Percentiles rank a stretch among this genome's conserved stretches.
phyloP scores from a whole-genome alignment of 2,797 vertebrate species.

The Momotus momota region DNA sequence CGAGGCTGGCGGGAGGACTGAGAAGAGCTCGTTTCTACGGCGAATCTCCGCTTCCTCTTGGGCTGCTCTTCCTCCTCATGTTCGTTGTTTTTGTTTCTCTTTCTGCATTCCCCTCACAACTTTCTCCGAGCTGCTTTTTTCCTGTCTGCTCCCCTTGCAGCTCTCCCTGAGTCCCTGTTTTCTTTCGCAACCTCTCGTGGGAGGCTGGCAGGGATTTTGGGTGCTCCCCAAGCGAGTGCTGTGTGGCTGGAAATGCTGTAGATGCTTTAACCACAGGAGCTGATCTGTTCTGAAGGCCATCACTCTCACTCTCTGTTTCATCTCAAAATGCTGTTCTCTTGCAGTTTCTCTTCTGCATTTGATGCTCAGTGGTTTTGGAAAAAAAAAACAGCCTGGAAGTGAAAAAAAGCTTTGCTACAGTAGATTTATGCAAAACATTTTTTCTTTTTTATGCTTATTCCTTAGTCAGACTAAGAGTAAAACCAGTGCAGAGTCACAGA shows the following conservation, averaged over 20 bases:
- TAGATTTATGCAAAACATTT: neutral
- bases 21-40: neutral
- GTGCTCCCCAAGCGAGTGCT: neutral
- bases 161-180: neutral
- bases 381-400: slow-evolving; percentile 13
- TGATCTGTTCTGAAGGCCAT: neutral
- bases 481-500: neutral
- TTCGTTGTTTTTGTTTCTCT: slow-evolving; percentile 31
- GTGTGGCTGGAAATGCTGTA: neutral
- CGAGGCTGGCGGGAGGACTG: neutral
- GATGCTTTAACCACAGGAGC: neutral
- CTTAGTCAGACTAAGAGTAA: neutral
- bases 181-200: accelerated
- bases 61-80: neutral
- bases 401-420: neutral
- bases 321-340: neutral
- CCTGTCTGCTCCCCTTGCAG: accelerated
- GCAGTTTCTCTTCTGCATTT: slow-evolving; percentile 64
- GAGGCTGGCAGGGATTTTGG: neutral
- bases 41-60: slow-evolving; percentile 10
- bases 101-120: neutral
- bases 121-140: neutral
- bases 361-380: neutral
- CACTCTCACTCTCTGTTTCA: slow-evolving; percentile 13
- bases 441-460: neutral